A percentile compares a stretch with the other conserved stretches of the same genome.
Conservation (phyloP, 2,888 invertebrate genomes). For the Lycocerus yunnanus region DNA sequence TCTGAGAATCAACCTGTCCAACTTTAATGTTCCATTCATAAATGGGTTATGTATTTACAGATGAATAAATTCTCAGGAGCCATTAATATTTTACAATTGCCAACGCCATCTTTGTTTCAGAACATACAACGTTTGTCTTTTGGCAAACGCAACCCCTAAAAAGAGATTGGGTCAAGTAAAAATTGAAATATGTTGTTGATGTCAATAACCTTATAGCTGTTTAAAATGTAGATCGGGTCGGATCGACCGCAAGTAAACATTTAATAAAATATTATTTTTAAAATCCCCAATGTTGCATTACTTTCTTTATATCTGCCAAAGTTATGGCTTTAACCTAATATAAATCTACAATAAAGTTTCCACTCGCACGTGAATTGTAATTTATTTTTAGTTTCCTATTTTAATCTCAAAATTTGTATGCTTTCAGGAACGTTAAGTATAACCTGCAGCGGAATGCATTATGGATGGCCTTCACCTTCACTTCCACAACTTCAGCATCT, state of each 20-base stretch:
- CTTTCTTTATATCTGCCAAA: neutral
- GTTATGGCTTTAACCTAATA: neutral
- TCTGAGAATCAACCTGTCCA: too few relatives aligned
- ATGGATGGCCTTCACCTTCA: conserved; percentile 67
- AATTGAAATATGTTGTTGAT: too few relatives aligned
- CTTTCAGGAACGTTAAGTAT: conserved; percentile 50
- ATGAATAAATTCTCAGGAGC: too few relatives aligned
- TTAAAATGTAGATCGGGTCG: neutral
- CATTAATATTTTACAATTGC: too few relatives aligned
- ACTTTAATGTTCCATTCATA: too few relatives aligned
- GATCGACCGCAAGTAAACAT: neutral
- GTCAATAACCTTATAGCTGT: neutral
- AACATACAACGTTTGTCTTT: too few relatives aligned
- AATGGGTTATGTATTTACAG: too few relatives aligned
- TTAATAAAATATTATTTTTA: neutral
- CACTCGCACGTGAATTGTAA: neutral
- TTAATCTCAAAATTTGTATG: neutral
- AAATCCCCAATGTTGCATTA: neutral
- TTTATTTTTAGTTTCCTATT: neutral
- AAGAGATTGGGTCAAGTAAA: too few relatives aligned
- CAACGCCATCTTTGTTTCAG: too few relatives aligned
- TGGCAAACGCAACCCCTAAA: too few relatives aligned
- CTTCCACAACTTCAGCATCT: conserved; percentile 58
- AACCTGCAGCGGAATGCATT: conserved; percentile 52
- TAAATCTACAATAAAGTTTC: neutral